Base-by-base conservation (phyloP, 2,888 invertebrate genomes). In the Balanococcus diminutus region DNA sequence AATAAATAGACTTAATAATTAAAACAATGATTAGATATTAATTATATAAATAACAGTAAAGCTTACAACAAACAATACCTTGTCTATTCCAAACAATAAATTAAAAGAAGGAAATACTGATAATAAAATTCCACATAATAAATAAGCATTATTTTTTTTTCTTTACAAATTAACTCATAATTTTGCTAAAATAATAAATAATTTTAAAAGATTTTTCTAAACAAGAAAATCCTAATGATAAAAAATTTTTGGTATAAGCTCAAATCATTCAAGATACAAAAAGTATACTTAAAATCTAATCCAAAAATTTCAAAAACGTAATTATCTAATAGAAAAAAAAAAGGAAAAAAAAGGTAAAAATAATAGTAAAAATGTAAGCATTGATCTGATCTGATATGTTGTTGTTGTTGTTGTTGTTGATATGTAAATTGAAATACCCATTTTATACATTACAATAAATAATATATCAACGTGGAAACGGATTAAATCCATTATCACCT, bases 201-300 rank as follows among this genome's bases (percentile, higher is more conserved):
- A 42, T 31, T 75, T 32, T 84, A 72, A 84, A 84, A 84, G 72
- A 85, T 85, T 79, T 85, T 83, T 79, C 79, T 85, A 46, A 85
- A 79, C 85, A 79, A 85, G 85, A 79, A 85, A 85, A 85, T 79
- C 39, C 51, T 85, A 85, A 79, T 28, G 28, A 79, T 85, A 85
- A 85, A 85, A 85, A 85, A 85, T 85, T 85, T 85, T 85, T 85
- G 85, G 85, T 85, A 85, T 85, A 85, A 85, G 85, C 85, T 85
- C 85, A 85, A 85, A 85, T 85, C 85, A 85, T 85, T 84, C 85
- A 79, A 85, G 79, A 79, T 85, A 85, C 79, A 85, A 79, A 84
- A 85, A 79, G 31, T 42, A 79, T 79, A 79, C 85, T 85, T 85
- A 85, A 84, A 85, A 79, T 79, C 85, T 85, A 85, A 79, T 46